Evolutionary conservation across 2,113 vertebrate species (phyloP).

Genomic region (Vicugna pacos): DNA sequence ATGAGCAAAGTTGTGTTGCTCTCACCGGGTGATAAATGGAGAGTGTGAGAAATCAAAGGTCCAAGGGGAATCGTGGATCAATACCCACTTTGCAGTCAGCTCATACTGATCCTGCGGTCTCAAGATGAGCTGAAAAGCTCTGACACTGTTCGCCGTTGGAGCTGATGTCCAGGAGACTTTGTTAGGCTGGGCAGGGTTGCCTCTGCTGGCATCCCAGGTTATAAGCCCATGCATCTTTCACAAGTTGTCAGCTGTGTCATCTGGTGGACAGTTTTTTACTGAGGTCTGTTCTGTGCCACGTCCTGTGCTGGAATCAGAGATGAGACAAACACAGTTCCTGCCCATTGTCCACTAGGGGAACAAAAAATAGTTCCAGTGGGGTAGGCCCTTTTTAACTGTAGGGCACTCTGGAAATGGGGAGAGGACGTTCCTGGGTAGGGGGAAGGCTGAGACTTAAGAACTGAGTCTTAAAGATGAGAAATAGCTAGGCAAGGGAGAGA

Average conservation of each 20-base stretch:
- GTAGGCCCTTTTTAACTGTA: neutral
- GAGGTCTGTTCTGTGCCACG: neutral
- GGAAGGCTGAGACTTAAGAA: neutral
- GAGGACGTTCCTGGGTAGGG: neutral
- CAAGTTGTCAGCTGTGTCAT: neutral
- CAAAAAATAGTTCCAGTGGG: neutral
- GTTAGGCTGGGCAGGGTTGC: neutral
- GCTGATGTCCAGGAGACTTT: neutral
- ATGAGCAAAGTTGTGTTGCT: neutral
- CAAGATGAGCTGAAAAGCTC: neutral
- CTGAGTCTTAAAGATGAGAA: neutral
- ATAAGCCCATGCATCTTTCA: accelerated
- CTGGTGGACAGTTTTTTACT: neutral
- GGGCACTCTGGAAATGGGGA: neutral
- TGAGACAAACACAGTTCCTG: neutral
- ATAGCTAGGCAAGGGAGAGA: neutral
- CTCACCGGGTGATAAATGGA: constrained; percentile 55
- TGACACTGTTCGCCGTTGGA: neutral
- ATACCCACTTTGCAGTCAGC: constrained; percentile 66
- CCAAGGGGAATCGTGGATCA: constrained; percentile 63
- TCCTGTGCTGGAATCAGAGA: neutral
- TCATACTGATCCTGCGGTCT: constrained; percentile 12
- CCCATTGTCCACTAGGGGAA: neutral
- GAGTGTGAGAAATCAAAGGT: constrained; percentile 65
- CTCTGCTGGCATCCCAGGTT: neutral